A percentile compares a stretch with the other conserved stretches of the same genome.
These are phyloP conservation scores for Parauchenoglanis punctatus DNA, from an alignment of 2,797 vertebrate genomes.

Conservation along the genomic window DNA sequence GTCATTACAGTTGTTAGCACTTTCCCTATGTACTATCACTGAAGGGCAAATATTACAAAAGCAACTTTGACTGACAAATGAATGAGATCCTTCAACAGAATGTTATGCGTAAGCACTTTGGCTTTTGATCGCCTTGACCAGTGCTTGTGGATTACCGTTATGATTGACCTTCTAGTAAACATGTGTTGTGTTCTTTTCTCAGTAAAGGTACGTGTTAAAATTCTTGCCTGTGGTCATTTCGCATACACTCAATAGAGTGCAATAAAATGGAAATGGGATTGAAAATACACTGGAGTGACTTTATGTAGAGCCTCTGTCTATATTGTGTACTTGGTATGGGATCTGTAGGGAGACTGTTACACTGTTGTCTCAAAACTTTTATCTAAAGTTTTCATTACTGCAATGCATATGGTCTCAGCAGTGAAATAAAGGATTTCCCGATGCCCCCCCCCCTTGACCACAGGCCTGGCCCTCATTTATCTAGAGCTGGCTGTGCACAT, in stretches of 20 bases:
- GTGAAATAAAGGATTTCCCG: conserved; percentile 18
- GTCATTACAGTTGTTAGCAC: not conserved
- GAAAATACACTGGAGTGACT: not conserved
- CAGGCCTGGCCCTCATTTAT: conserved; percentile 36
- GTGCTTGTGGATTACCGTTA: not conserved
- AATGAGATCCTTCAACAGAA: not conserved
- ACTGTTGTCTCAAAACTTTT: not conserved
- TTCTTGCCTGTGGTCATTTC: not conserved
- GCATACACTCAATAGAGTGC: not conserved
- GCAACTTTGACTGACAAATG: not conserved
- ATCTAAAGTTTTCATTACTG: not conserved
- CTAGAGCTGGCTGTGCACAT: conserved; percentile 1
- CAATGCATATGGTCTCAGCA: not conserved
- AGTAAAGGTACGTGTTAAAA: not conserved
- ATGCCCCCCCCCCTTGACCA: conserved; percentile 8
- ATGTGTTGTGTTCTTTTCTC: not conserved
- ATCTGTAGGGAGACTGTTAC: no score
- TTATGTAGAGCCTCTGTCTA: not conserved
- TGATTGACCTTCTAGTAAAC: not conserved
- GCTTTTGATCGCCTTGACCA: not conserved
- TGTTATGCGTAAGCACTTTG: not conserved
- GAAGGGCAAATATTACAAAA: no score
- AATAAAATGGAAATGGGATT: not conserved
- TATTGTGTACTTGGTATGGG: not conserved
- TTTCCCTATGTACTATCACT: not conserved